Evolutionary conservation across 2,113 vertebrate genomes (phyloP), one percentile per base, ranked within the genome.

Genomic region (Bambusicola thoracicus): DNA sequence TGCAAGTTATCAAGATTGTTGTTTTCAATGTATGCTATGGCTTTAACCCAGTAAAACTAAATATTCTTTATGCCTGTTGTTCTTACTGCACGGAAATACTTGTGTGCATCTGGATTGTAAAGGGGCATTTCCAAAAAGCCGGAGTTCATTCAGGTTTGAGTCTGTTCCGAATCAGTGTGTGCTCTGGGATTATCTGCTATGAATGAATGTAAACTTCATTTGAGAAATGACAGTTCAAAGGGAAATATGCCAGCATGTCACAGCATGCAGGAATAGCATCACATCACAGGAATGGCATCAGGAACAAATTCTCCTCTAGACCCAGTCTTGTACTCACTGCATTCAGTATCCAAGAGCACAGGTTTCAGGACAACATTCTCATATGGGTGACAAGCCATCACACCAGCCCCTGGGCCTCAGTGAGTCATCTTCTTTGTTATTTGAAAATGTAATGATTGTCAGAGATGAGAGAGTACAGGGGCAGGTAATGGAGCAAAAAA

Each of bases 101-200:
- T 5, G 1, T 15, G 7, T 3, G 0, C 14, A 13, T 21, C 24
- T 87, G n/a, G 2, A 43, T 74, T 44, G 25, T 62, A n/a, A 21
- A 44, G 11, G 20, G 32, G 9, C 6, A 3, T 59, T 68, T 70
- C 17, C 22, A 69, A 73, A 77, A 92, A 46, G 7, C 21, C 24
- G 10, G 32, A 8, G 19, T 76, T 80, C 7, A 5, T 6, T 59
- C 10, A 2, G 15, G 30, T n/a, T 92, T 38, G 49, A 34, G 58
- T 41, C 83, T 82, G 30, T n/a, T 72, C 10, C 22, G 62, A 25
- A 19, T 5, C 2, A 4, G 20, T 13, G 5, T 66, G 36, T 53
- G 13, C 13, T 48, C 41, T 10, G 14, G 55, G 30, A 4, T 48
- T 82, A 1, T 8, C 13, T 53, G 51, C 27, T 53, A 20, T 73